Conservation (phyloP, 2,888 invertebrate genomes). For the Tupiocoris notatus region DNA sequence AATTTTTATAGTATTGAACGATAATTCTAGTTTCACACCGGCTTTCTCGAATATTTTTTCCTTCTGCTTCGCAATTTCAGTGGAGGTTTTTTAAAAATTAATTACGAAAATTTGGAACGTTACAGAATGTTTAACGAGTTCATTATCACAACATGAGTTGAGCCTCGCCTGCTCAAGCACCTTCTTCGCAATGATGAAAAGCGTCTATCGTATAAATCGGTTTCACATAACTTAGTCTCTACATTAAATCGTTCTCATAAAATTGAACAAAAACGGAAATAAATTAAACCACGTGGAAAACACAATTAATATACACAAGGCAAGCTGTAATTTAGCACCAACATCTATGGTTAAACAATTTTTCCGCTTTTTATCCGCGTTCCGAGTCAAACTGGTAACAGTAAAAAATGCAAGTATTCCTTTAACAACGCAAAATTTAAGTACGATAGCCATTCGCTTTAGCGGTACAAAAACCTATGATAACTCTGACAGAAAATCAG, state of each 20-base stretch:
- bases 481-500: neutral
- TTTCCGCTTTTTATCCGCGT: neutral
- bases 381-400: neutral
- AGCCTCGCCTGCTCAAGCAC: constrained; percentile 33
- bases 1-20: no score
- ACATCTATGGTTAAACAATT: neutral
- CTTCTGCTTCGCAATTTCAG: neutral
- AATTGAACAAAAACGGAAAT: neutral
- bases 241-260: neutral
- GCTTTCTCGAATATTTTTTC: no score
- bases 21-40: no score
- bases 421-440: neutral
- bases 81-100: neutral
- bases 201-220: neutral
- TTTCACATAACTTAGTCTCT: neutral
- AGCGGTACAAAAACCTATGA: neutral
- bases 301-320: neutral
- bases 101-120: no score
- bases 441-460: no score
- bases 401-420: neutral
- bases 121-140: neutral
- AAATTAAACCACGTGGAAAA: neutral
- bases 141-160: constrained; percentile 34
- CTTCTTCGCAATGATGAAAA: neutral
- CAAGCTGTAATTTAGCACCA: neutral